phyloP scores from a whole-genome alignment of 1,140 invertebrate genomes.

The Leptonema lineaticorne region DNA sequence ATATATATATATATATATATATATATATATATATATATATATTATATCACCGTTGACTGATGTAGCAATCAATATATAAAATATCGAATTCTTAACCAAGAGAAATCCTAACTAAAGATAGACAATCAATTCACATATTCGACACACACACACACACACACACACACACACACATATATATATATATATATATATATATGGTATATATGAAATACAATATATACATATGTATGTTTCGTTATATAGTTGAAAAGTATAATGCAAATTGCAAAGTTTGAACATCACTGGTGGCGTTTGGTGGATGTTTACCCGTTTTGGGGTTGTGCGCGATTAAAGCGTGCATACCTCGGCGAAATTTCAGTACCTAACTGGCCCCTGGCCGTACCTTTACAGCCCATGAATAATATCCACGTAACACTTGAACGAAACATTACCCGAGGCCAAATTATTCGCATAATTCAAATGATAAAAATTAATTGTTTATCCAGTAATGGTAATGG shows the following conservation, averaged over 20 bases:
- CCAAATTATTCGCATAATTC: constrained; percentile 19
- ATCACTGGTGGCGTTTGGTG: not conserved
- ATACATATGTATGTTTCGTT: no score
- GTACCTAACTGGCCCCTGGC: not conserved
- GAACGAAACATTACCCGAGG: not conserved
- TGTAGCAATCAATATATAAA: no score
- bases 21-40: no score
- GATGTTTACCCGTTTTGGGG: constrained; percentile 18
- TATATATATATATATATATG: not conserved
- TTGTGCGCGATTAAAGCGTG: constrained; percentile 22
- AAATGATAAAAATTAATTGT: constrained; percentile 27
- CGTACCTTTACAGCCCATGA: constrained; percentile 20
- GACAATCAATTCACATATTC: no score
- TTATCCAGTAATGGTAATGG: constrained; percentile 5
- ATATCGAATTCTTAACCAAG: no score
- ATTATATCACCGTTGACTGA: no score
- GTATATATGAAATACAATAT: no score
- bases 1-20: no score
- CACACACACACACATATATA: not conserved
- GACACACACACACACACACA: not conserved
- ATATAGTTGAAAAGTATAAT: no score
- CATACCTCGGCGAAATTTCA: constrained; percentile 29
- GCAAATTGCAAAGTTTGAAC: not conserved
- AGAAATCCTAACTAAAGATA: no score
- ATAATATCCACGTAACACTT: constrained; percentile 8